Base-by-base conservation (phyloP, 2,797 vertebrate genomes). In the Lithobates sylvaticus region DNA sequence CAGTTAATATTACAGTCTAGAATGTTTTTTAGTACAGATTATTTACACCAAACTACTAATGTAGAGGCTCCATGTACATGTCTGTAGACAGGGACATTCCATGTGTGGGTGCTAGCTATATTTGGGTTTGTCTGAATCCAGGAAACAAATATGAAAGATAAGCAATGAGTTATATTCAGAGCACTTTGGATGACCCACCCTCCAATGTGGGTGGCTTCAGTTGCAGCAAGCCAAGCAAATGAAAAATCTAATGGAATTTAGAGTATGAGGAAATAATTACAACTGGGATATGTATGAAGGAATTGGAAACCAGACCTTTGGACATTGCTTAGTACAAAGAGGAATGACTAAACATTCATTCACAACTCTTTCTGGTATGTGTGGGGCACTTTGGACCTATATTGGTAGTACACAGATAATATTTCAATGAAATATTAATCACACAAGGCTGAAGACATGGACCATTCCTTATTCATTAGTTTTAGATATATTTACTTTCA, bases 131-230 rank as follows among this genome's bases (percentile, higher is more conserved):
- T 74, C 47, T 39, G 9, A 39, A 1, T 71, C 29, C 69, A 73
- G 27, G 36, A 64, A 73, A 61, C 32, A 72, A 58, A 81, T 23
- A 61, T 61, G 34, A 61, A n/a, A 42, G 32, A 81, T 73, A 61
- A 71, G 79, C 50, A 64, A 54, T 81, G 68, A 81, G 79, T 64
- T 72, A 81, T 32, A 61, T 72, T 47, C 18, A 50, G 10, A 74
- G 61, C 26, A 81, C 70, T 82, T 82, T 65, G n/a, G 23, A 73
- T 74, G 69, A 64, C 50, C 70, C 72, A 74, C 70, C 54, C 80
- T 65, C 5, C 80, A 42, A 32, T 65, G 80, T 82, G 80, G 80
- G 80, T 82, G 80, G 80, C 70, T 39, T 82, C 54, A 64, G 16
- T 15, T 73, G 34, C 50, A 65, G 80, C 34, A 65, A 82, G 54